Evolutionary conservation across 2,113 vertebrate genomes (phyloP), one percentile per base, ranked within the genome.

Genomic region (Heterotilapia buettikoferi): DNA sequence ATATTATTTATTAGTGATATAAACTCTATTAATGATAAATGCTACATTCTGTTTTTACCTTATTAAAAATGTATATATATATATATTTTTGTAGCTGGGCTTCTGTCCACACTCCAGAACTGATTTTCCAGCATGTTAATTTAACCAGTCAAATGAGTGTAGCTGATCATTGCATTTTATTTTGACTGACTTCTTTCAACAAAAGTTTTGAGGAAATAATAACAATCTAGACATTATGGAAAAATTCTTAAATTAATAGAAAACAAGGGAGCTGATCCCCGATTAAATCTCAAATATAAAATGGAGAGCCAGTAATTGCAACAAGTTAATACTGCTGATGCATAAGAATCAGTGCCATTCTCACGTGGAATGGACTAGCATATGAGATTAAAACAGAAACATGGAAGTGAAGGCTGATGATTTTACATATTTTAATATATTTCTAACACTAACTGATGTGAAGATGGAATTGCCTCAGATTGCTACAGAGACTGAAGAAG

Each of bases 401-500:
- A 90, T 92, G 83, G 66, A 61, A 56, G 79, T 90, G 86, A 78
- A 76, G 71, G 82, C 12, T 31, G 43, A 87, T 88, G 52, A 83
- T 36, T 56, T 59, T 78, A 68, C 52, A 47, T 5, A 68, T 47
- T 50, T 57, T 50, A 47, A 13, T 50, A 19, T 12, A 52, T 66
- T 54, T 80, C 11, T 54, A 33, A 73, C 5, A 26, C 26, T 78
- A 82, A 86, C 61, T 90, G 85, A 78, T 79, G 90, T 94, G 89
- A 80, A 86, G 47, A 94, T 92, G 88, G 78, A 45, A 76, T 82
- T 91, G 94, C 93, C 86, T 87, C 90, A 93, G 89, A 94, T 94
- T 94, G 86, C 92, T 92, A 90, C 91, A 94, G 82, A 93, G 90
- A 95, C 86, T 93, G 86, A 90, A 81, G 21, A 80, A 79, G 56